phyloP scores from a whole-genome alignment of 2,113 vertebrate genomes.

The Otocyon megalotis region DNA sequence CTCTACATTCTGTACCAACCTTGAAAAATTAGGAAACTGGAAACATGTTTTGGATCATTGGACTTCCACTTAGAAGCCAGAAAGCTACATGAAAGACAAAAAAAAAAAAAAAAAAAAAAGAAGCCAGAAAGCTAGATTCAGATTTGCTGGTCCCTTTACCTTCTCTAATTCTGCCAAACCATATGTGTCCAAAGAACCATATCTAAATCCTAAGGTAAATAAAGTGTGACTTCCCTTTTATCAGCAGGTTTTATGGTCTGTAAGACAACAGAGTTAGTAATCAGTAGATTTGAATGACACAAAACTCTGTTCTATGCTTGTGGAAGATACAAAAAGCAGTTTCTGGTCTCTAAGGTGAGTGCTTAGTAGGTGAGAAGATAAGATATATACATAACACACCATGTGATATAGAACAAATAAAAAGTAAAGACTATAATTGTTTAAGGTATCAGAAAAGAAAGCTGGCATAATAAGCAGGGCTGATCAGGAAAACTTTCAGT shows the following conservation, averaged over 20 bases:
- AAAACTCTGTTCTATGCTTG: not conserved
- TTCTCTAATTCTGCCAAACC: not conserved
- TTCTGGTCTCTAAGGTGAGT: not conserved
- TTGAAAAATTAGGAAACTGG: not conserved
- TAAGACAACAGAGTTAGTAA: not conserved
- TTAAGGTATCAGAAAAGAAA: not conserved
- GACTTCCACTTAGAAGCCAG: not conserved
- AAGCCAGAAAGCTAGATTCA: not conserved
- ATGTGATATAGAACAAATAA: not conserved
- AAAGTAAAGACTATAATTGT: not conserved
- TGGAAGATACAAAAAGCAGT: not conserved
- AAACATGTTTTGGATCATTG: not conserved
- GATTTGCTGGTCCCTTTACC: not conserved
- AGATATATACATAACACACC: not conserved
- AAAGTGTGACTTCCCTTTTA: not conserved
- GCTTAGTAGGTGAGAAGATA: not conserved
- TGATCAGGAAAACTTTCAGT: not conserved
- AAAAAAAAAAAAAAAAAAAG: too few relatives aligned
- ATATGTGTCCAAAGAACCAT: not conserved
- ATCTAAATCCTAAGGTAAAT: not conserved
- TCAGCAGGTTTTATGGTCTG: not conserved
- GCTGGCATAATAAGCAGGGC: not conserved
- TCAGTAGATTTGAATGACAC: not conserved
- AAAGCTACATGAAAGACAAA: not conserved
- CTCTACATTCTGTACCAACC: not conserved